Evolutionary conservation across 2,113 vertebrate genomes (phyloP).

Genomic region (Lates calcarifer): DNA sequence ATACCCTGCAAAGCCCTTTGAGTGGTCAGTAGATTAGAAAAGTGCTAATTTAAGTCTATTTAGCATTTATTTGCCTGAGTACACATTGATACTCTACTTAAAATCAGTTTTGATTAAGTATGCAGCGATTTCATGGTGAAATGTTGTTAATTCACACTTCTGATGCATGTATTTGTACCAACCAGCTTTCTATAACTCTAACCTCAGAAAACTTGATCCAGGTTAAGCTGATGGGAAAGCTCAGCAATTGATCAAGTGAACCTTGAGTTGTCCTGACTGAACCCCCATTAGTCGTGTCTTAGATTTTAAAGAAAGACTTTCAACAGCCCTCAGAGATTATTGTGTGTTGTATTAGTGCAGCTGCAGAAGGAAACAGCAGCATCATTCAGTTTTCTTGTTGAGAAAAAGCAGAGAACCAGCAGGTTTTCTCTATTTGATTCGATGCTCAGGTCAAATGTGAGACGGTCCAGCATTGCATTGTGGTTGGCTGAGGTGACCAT

Average conservation of each 20-base stretch:
- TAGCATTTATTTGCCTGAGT: too few species aligned
- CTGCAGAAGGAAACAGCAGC: conserved; percentile 16
- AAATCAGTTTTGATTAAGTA: too few species aligned
- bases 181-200: not conserved
- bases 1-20: too few species aligned
- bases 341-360: conserved; percentile 30
- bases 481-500: not conserved
- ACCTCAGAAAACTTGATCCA: not conserved
- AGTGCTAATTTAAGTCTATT: too few species aligned
- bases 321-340: not conserved
- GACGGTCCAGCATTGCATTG: not conserved
- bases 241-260: conserved; percentile 25
- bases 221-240: conserved; percentile 6
- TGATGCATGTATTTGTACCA: not conserved
- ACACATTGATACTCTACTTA: not conserved
- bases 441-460: conserved; percentile 4
- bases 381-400: conserved; percentile 9
- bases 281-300: conserved; percentile 29
- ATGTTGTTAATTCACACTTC: too few species aligned
- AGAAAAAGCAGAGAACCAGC: not conserved
- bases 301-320: conserved; percentile 29
- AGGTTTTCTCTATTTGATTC: not conserved
- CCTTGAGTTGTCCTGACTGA: conserved; percentile 15
- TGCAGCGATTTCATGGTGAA: too few species aligned
- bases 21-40: too few species aligned